Evolutionary conservation across 2,113 vertebrate genomes (phyloP).

Genomic region (Pelecanus crispus): DNA sequence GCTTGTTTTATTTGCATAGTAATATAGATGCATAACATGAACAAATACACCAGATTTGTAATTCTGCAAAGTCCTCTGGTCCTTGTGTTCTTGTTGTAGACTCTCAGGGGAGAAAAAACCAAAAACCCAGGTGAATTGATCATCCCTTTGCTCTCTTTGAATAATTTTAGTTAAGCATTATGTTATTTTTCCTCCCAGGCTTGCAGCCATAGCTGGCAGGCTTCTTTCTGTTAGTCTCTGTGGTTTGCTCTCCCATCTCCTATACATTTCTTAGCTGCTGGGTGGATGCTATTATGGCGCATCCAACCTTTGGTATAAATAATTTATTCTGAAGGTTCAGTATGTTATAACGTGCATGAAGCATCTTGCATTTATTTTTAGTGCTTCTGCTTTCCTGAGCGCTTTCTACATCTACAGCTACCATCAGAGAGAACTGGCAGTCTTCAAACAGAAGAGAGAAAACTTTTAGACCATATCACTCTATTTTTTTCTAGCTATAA

Average conservation of each 20-base stretch:
- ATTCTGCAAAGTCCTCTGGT: neutral
- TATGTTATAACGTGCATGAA: constrained; percentile 1
- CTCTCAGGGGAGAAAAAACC: neutral
- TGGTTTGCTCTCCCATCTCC: neutral
- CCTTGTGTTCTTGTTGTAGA: neutral
- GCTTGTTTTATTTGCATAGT: neutral
- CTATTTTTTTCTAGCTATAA: constrained; percentile 18
- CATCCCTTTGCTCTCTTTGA: neutral
- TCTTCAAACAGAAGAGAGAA: neutral
- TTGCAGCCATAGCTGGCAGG: neutral
- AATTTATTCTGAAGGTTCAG: constrained; percentile 48
- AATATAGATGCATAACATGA: neutral
- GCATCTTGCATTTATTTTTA: constrained; percentile 56
- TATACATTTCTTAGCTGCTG: constrained; percentile 1
- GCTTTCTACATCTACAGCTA: constrained; percentile 33
- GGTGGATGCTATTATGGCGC: constrained; percentile 25
- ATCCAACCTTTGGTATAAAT: constrained; percentile 44
- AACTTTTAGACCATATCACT: constrained; percentile 22
- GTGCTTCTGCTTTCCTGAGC: constrained; percentile 31
- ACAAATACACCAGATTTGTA: neutral
- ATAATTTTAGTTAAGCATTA: neutral
- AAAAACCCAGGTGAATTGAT: neutral
- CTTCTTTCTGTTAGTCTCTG: neutral
- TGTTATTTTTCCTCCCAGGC: neutral
- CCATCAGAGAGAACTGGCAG: neutral